Evolutionary conservation across 1,140 invertebrate genomes (phyloP), one percentile per base, ranked within the genome.

Genomic region (Pantala flavescens): DNA sequence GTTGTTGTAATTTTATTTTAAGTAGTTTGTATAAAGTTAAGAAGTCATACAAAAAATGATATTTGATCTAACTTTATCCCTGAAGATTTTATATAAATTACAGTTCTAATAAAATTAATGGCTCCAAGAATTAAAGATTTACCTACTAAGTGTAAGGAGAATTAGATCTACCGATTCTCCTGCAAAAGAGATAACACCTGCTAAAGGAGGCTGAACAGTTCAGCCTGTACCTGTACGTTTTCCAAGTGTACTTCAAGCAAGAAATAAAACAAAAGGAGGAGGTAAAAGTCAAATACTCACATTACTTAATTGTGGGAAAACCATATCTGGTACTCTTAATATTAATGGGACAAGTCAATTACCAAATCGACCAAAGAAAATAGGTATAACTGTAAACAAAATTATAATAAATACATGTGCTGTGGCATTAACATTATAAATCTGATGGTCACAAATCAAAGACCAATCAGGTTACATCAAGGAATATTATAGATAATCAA

Each of bases 301-400:
- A 85, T 91, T 91, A 86, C 92, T 92, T 85, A 91, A 82, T 80
- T 90, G 88, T 10, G 89, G 90, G 75, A 91, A 92, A 9, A 88
- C 87, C 85, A 92, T 91, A 87, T 93, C 91, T 19, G 88, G 87
- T 0, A 86, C 84, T 77, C 87, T 88, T 78, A 92, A 75, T 85
- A 91, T 90, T 84, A 91, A 80, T 36, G 28, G 28, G 2, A 36
- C 28, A 36, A 36, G 28, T 36, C 28, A 74, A 36, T 55, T 75
- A 77, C 90, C 90, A 85, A 92, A 91, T 78, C 90, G 90, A 71
- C 90, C 90, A 85, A 93, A 89, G 86, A 91, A 86, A 82, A 89
- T 85, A 72, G 89, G 90, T 85, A 92, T 91, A 75, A 92, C 88
- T 84, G 91, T 89, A 85, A 91, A 91, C 83, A 92, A 92, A 88